Evolutionary conservation across 2,888 invertebrate species (phyloP), one percentile per base, ranked within the genome.

Genomic region (Pyrgus malvae): DNA sequence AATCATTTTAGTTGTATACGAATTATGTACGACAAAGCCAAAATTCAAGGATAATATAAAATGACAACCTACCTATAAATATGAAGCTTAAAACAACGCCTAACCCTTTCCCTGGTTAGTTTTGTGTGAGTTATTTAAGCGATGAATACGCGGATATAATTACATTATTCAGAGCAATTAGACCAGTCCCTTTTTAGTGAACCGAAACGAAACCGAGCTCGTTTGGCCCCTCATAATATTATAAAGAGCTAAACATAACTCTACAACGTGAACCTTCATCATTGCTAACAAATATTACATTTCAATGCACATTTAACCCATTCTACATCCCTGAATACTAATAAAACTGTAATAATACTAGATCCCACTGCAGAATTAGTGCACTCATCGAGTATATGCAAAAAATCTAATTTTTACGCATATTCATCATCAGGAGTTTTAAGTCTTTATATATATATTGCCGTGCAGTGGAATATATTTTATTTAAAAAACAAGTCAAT

Each of bases 81-180:
- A 37, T 16, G 31, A 12, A 17, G 2, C 23, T 6, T 27, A 27
- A 44, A 35, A 51, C 41, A 51, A 45, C 25, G 25, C 44, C 44
- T 14, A 25, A 27, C 42, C 29, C 44, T 37, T 29, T 53, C 49
- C 44, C 48, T 55, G 57, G 62, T 68, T 67, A 64, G 60, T 65
- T 66, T 63, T 58, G 65, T 62, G 56, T 64, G 60, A 71, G 63
- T 66, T 69, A 65, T 66, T 63, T 59, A 63, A 62, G 60, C 63
- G 66, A 74, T 74, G 70, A 70, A 72, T 69, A 70, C 63, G 58
- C 64, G 64, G 67, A 63, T 65, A 71, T 64, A 66, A 64, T 63
- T 71, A 73, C 71, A 76, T 81, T 75, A 79, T 83, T 80, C 73
- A 80, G 72, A 76, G 75, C 76, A 80, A 82, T 84, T 81, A 83